Conservation (phyloP, 2,888 invertebrate species). For the Alcis repandata region DNA sequence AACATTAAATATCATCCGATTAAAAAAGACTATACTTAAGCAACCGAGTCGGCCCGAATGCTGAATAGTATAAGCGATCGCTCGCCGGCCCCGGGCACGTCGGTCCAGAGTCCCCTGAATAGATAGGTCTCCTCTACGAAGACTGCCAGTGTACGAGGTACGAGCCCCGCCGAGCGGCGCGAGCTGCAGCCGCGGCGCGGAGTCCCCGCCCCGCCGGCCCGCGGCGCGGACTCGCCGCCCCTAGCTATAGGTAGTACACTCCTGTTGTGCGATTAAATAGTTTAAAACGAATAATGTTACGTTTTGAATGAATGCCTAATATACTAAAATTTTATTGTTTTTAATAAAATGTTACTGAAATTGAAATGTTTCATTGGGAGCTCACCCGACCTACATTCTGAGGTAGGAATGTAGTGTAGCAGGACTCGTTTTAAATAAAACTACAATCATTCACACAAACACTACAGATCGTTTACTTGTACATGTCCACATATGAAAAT, state of each 20-base stretch:
- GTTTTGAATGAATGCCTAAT: slow-evolving; percentile 71
- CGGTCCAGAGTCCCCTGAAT: neutral
- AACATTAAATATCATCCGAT: too few species aligned
- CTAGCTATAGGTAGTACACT: slow-evolving; percentile 28
- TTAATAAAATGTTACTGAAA: slow-evolving; percentile 73
- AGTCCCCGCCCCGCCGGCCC: too few species aligned
- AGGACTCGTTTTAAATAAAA: too few species aligned
- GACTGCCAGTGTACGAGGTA: slow-evolving; percentile 3
- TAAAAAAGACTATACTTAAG: too few species aligned
- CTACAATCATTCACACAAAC: too few species aligned
- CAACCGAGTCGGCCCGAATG: too few species aligned
- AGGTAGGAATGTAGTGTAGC: too few species aligned
- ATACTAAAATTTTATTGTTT: slow-evolving; percentile 79
- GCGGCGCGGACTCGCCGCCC: slow-evolving; percentile 11
- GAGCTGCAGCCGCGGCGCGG: neutral
- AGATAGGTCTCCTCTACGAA: slow-evolving; percentile 8
- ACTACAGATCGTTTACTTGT: too few species aligned
- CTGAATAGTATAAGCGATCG: neutral
- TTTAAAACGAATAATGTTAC: slow-evolving; percentile 65
- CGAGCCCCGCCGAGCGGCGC: too few species aligned
- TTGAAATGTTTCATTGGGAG: neutral
- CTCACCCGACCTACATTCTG: neutral
- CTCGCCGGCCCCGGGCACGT: neutral
- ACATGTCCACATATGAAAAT: too few species aligned
- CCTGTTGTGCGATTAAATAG: slow-evolving; percentile 57